Evolutionary conservation across 1,140 invertebrate species (phyloP).

Genomic region (Notospermus geniculatus): DNA sequence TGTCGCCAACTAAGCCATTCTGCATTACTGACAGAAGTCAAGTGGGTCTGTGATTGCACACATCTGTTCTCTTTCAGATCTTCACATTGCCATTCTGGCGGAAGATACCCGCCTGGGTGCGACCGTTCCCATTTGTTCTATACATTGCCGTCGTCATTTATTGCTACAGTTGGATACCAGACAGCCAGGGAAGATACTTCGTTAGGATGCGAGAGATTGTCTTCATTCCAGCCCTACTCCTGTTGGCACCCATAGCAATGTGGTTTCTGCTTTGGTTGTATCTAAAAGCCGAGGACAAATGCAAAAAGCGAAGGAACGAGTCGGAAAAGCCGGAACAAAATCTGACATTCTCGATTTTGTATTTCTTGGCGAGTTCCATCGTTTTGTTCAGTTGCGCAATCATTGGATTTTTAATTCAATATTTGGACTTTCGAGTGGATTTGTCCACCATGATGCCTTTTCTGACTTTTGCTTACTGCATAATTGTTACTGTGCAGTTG

Average conservation of each 20-base stretch:
- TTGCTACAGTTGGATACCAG: constrained; percentile 20
- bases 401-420: too few relatives aligned
- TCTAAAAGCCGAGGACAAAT: constrained; percentile 11
- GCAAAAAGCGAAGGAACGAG: not conserved
- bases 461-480: too few relatives aligned
- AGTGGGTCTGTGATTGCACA: not conserved
- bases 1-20: too few relatives aligned
- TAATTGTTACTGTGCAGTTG: too few relatives aligned
- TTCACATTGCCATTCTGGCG: constrained; percentile 21
- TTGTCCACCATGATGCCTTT: too few relatives aligned
- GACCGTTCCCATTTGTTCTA: constrained; percentile 12
- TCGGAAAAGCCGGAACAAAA: too few relatives aligned
- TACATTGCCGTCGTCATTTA: constrained; percentile 11
- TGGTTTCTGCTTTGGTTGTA: constrained; percentile 9
- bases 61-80: constrained; percentile 18
- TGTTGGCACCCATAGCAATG: not conserved
- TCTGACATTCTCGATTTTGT: too few relatives aligned
- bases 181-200: constrained; percentile 12
- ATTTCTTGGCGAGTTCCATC: too few relatives aligned
- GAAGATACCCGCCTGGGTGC: constrained; percentile 9
- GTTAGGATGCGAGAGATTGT: constrained; percentile 16
- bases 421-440: too few relatives aligned
- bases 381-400: too few relatives aligned
- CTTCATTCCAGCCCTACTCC: constrained; percentile 16
- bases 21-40: not conserved